Percentiles rank a stretch among this genome's conserved stretches.
These are phyloP conservation scores for Grus americana DNA, from an alignment of 2,113 vertebrate species.

Conservation along the genomic window DNA sequence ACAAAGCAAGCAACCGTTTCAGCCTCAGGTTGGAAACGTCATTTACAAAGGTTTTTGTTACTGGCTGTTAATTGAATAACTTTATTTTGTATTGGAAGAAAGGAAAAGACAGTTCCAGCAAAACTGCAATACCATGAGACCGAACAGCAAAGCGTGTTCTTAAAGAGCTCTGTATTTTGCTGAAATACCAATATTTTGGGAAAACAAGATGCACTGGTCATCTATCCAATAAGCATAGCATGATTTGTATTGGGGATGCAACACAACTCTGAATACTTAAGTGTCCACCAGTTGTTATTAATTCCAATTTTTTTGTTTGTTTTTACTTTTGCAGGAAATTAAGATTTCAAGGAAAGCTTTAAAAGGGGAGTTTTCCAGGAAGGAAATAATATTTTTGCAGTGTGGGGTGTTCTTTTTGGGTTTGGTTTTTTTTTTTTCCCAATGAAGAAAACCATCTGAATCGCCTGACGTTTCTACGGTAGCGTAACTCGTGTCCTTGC, in stretches of 20 bases:
- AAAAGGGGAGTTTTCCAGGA: slow-evolving; percentile 50
- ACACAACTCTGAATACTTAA: background rate
- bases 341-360: slow-evolving; percentile 52
- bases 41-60: slow-evolving; percentile 19
- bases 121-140: background rate
- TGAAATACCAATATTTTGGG: background rate
- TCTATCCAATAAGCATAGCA: background rate
- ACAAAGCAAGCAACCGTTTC: background rate
- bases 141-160: background rate
- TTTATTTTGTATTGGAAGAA: slow-evolving; percentile 12
- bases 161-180: background rate
- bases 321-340: slow-evolving; percentile 72
- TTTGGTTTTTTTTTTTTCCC: background rate
- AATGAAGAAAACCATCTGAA: slow-evolving; percentile 66
- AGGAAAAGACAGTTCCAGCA: background rate
- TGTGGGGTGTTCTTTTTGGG: background rate
- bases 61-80: slow-evolving; percentile 30
- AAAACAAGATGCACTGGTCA: background rate
- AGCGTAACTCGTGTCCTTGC: slow-evolving; percentile 41
- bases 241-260: background rate
- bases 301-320: slow-evolving; percentile 49
- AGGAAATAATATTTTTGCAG: slow-evolving; percentile 39
- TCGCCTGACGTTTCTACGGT: slow-evolving; percentile 29
- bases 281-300: slow-evolving; percentile 36
- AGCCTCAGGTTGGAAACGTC: background rate